Conservation (phyloP, 1,140 invertebrate species). For the Zaprionus capensis region DNA sequence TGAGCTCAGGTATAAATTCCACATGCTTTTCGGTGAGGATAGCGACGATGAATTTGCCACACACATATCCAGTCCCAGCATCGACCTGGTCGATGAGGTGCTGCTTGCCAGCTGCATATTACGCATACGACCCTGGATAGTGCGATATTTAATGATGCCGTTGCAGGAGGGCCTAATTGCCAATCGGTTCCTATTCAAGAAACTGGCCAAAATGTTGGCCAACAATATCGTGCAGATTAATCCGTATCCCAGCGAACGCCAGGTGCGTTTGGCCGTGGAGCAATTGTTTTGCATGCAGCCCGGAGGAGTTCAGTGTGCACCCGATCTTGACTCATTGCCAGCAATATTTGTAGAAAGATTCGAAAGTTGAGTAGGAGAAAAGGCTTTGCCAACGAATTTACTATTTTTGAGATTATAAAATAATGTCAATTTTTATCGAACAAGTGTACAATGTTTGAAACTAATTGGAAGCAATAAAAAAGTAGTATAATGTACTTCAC, state of each 20-base stretch:
- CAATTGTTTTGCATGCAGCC: constrained; percentile 67
- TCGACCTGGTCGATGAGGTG: constrained; percentile 74
- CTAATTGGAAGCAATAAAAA: not conserved
- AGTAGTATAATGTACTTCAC: not conserved
- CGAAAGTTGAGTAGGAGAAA: not conserved
- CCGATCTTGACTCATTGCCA: constrained; percentile 59
- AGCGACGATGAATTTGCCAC: constrained; percentile 77
- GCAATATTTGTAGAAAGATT: constrained; percentile 28
- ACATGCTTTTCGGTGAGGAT: constrained; percentile 73
- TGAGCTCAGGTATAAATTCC: constrained; percentile 59
- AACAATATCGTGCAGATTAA: constrained; percentile 69
- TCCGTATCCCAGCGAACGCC: constrained; percentile 72
- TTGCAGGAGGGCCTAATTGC: constrained; percentile 73
- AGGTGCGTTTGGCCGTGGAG: constrained; percentile 66
- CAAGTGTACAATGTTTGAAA: not conserved
- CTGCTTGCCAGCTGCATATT: constrained; percentile 72
- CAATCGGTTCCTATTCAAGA: constrained; percentile 81
- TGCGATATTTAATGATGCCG: constrained; percentile 73
- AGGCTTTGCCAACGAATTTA: not conserved
- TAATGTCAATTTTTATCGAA: not conserved
- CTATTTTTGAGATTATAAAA: not conserved
- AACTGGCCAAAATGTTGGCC: constrained; percentile 72
- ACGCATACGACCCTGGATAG: constrained; percentile 80
- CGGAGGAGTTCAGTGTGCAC: constrained; percentile 48
- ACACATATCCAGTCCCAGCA: constrained; percentile 68